Evolutionary conservation across 2,113 vertebrate genomes (phyloP).

Genomic region (Ictidomys tridecemlineatus): DNA sequence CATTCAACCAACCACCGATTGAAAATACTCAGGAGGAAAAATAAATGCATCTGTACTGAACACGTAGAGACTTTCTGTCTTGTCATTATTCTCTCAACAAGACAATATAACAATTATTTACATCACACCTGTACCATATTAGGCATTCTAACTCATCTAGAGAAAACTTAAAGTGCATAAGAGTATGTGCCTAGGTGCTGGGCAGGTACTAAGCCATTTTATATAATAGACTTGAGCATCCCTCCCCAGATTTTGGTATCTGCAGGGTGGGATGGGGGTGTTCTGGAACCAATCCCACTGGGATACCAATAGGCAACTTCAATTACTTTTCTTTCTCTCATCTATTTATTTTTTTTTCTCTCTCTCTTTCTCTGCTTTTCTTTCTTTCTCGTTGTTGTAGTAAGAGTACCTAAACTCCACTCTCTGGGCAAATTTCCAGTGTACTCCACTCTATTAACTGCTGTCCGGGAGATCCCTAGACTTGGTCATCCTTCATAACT

Average conservation of each 20-base stretch:
- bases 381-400: not conserved
- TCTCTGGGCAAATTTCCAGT: not conserved
- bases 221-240: too few species aligned
- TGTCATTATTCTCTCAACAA: not conserved
- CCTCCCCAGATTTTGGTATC: not conserved
- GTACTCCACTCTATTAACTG: not conserved
- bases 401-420: not conserved
- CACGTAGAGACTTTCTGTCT: not conserved
- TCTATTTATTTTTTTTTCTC: not conserved
- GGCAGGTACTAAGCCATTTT: not conserved
- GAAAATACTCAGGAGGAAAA: not conserved
- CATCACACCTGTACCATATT: not conserved
- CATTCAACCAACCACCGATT: not conserved
- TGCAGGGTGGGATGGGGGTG: not conserved
- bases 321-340: not conserved
- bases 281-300: not conserved
- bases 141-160: not conserved
- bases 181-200: not conserved
- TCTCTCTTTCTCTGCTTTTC: not conserved
- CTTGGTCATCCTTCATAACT: not conserved
- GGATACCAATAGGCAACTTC: not conserved
- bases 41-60: too few species aligned
- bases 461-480: fast-evolving
- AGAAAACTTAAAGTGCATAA: not conserved
- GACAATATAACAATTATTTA: not conserved